Evolutionary conservation across 1,140 invertebrate genomes (phyloP).

Genomic region (Danaus plexippus): DNA sequence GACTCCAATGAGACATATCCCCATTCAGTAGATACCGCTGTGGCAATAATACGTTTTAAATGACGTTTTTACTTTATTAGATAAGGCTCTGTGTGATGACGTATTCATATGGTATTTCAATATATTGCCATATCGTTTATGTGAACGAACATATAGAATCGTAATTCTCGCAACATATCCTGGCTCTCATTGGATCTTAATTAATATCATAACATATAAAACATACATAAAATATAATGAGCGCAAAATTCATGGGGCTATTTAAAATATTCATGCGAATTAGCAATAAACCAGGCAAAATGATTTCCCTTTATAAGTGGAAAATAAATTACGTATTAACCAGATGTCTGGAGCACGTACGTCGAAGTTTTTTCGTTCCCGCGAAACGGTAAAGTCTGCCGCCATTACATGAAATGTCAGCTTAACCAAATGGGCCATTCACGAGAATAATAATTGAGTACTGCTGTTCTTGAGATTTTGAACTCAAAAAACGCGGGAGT

Average conservation of each 20-base stretch:
- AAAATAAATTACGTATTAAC: constrained; percentile 12
- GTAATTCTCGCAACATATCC: background rate
- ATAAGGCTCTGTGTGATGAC: too few relatives aligned
- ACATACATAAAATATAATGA: background rate
- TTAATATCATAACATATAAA: background rate
- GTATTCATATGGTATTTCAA: too few relatives aligned
- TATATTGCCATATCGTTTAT: too few relatives aligned
- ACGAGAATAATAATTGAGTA: too few relatives aligned
- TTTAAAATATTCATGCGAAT: background rate
- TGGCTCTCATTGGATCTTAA: background rate
- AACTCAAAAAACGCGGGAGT: too few relatives aligned
- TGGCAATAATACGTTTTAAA: too few relatives aligned
- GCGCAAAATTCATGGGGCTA: too few relatives aligned
- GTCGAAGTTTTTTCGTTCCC: constrained; percentile 11
- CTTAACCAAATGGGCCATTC: constrained; percentile 4
- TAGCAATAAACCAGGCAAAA: constrained; percentile 2
- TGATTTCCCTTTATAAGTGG: constrained; percentile 5
- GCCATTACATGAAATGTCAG: constrained; percentile 10
- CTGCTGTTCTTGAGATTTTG: too few relatives aligned
- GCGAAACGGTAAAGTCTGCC: constrained; percentile 6
- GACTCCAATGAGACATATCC: too few relatives aligned
- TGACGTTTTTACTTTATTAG: too few relatives aligned
- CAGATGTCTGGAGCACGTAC: constrained; percentile 11
- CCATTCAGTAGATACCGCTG: too few relatives aligned
- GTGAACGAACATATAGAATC: too few relatives aligned